Base-by-base conservation (phyloP, 2,797 vertebrate species). In the Chaetodon trifasciatus region DNA sequence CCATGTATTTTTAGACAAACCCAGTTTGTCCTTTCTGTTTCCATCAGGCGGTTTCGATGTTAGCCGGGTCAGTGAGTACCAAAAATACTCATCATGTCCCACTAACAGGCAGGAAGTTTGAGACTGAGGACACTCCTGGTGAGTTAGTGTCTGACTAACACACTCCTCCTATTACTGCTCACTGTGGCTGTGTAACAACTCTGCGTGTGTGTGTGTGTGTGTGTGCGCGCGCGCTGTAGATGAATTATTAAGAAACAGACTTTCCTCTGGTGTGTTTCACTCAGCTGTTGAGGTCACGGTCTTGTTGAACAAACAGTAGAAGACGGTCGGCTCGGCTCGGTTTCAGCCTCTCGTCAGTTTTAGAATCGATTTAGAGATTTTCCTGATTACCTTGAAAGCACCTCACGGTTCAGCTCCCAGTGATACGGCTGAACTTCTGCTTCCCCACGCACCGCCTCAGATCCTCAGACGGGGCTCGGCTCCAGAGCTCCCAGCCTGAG, bases 1-100 rank as follows among this genome's bases (percentile, higher is more conserved):
- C 8, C 1, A 1, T 11, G 76, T 82, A 67, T 86, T 87, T 89
- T 89, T 83, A 88, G 71, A 74, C 79, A 46, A 82, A 76, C 70
- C 35, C 80, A 69, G 32, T 44, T 40, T 17, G 70, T 78, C 42
- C 58, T 37, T 19, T 74, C 2, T 21, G 67, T 73, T 84, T 79
- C 78, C 76, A 78, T 69, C 4, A 15, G 74, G 24, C 69, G 0
- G 62, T 40, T 10, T 32, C 35, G 8, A 15, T 3, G 74, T 66
- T n/a, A 58, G 70, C 40, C 16, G 15, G 65, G 32, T 46, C 71
- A 78, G 72, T 2, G 47, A 3, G 56, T 1, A 11, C 70, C 42
- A 44, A 49, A 57, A 60, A 57, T 66, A 79, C 65, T 53, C 49
- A 11, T 16, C 37, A 1, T 17, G 76, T 61, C 62, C 42, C 60